These are phyloP conservation scores for Noctilio leporinus DNA, from an alignment of 2,113 vertebrate species.

Conservation along the genomic window DNA sequence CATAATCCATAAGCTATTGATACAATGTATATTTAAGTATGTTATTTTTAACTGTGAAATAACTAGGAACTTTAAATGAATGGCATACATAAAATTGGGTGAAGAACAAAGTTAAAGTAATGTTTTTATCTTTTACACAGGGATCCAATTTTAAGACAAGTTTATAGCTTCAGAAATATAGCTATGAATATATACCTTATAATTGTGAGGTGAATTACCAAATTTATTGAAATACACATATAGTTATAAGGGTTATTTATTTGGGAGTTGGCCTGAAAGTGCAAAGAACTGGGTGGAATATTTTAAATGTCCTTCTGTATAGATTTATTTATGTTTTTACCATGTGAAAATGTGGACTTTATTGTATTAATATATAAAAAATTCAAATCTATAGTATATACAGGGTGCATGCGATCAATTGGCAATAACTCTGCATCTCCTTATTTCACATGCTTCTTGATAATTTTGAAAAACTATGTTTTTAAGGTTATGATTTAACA, in stretches of 20 bases:
- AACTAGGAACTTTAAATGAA: not conserved
- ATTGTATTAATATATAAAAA: slow-evolving; percentile 4
- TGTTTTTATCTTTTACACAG: not conserved
- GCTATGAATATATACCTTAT: not conserved
- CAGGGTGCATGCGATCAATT: too few species aligned
- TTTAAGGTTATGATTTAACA: too few species aligned
- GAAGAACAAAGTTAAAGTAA: not conserved
- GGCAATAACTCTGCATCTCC: too few species aligned
- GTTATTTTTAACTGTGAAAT: not conserved
- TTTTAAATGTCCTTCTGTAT: not conserved
- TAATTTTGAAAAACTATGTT: too few species aligned
- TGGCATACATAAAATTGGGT: not conserved
- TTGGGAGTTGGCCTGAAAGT: not conserved
- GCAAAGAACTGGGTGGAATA: not conserved
- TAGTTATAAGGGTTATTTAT: not conserved
- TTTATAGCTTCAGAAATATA: not conserved
- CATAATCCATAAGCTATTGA: not conserved
- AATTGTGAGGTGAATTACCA: not conserved
- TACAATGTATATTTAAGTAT: not conserved
- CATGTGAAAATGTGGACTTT: not conserved
- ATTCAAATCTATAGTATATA: not conserved
- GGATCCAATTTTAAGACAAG: not conserved
- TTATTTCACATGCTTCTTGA: too few species aligned
- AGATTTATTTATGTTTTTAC: not conserved
- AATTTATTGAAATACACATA: not conserved